Evolutionary conservation across 2,888 invertebrate species (phyloP).

Genomic region (Tiphia femorata): DNA sequence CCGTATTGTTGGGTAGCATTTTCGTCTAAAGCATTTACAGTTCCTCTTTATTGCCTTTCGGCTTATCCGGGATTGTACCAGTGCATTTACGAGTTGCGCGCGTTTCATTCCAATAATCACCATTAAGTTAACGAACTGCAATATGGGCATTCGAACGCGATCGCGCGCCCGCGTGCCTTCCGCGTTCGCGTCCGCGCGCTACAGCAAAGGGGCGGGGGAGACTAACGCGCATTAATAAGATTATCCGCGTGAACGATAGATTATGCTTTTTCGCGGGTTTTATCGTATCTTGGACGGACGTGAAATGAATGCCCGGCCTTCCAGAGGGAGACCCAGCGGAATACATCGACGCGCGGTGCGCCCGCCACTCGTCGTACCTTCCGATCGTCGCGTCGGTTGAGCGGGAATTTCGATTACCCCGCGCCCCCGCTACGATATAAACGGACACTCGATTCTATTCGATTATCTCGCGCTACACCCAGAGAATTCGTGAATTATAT

Average conservation of each 20-base stretch:
- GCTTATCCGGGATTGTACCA: slow-evolving; percentile 48
- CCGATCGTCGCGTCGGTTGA: too few relatives aligned
- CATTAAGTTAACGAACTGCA: slow-evolving; percentile 53
- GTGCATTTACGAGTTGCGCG: slow-evolving; percentile 44
- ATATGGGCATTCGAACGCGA: slow-evolving; percentile 42
- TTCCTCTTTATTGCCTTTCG: slow-evolving; percentile 52
- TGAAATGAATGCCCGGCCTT: too few relatives aligned
- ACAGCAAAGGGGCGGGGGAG: slow-evolving; percentile 19
- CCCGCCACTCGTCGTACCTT: too few relatives aligned
- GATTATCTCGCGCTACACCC: too few relatives aligned
- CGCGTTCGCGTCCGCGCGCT: too few relatives aligned
- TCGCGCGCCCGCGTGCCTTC: slow-evolving; percentile 33
- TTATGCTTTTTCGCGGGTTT: slow-evolving; percentile 20
- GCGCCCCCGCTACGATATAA: too few relatives aligned
- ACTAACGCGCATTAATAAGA: slow-evolving; percentile 17
- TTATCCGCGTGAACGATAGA: slow-evolving; percentile 27
- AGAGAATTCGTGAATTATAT: too few relatives aligned
- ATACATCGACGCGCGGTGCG: too few relatives aligned
- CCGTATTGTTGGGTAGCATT: slow-evolving; percentile 46
- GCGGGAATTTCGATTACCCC: too few relatives aligned
- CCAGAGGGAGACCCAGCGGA: too few relatives aligned
- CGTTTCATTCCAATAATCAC: slow-evolving; percentile 50
- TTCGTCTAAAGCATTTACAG: slow-evolving; percentile 49
- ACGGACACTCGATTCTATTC: too few relatives aligned
- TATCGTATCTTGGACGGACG: too few relatives aligned